Evolutionary conservation across 2,888 invertebrate genomes (phyloP).

Genomic region (Cartodere bifasciata): DNA sequence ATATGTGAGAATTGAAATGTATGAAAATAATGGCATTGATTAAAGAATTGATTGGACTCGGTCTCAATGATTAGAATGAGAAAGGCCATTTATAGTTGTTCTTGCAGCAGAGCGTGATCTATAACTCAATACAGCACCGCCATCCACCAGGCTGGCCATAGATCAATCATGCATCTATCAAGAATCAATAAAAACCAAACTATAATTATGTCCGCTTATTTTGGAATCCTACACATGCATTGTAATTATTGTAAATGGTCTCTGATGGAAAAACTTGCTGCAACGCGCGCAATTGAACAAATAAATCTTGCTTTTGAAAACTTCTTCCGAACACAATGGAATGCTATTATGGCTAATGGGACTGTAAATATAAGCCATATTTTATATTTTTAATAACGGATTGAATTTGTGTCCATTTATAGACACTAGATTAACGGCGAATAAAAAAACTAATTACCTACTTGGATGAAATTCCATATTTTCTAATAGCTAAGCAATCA

Average conservation of each 20-base stretch:
- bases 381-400: conserved; percentile 22
- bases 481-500: too few relatives aligned
- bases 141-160: too few relatives aligned
- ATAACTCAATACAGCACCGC: conserved; percentile 31
- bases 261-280: conserved; percentile 21
- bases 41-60: too few relatives aligned
- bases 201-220: conserved; percentile 31
- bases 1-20: too few relatives aligned
- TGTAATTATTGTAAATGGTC: conserved; percentile 34
- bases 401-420: conserved; percentile 21
- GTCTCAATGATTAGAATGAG: too few relatives aligned
- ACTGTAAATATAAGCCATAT: conserved; percentile 23
- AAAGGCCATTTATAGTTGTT: too few relatives aligned
- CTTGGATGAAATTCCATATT: too few relatives aligned
- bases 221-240: conserved; percentile 35
- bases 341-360: conserved; percentile 24
- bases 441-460: too few relatives aligned
- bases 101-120: conserved; percentile 33
- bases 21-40: too few relatives aligned
- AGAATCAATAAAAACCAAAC: conserved; percentile 31
- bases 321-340: conserved; percentile 23
- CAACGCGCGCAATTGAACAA: conserved; percentile 26
- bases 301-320: conserved; percentile 27
- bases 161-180: conserved; percentile 34
- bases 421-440: too few relatives aligned